phyloP scores from a whole-genome alignment of 2,888 invertebrate species.

The Mesodorylaimus sp. region DNA sequence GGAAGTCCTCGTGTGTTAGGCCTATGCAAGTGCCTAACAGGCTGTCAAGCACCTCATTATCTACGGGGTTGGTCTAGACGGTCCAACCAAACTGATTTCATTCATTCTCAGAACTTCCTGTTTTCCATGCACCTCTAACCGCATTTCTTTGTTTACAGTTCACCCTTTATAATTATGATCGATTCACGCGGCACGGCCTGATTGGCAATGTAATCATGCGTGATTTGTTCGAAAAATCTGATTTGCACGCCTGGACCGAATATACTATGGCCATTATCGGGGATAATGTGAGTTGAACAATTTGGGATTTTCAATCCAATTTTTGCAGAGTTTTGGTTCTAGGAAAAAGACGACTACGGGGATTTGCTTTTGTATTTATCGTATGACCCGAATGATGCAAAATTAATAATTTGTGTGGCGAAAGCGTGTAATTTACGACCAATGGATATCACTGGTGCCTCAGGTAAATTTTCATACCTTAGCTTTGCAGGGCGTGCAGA shows the following conservation, averaged over 20 bases:
- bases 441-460: slow-evolving; percentile 80
- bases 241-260: slow-evolving; percentile 58
- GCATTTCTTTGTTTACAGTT: too few species aligned
- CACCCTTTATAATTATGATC: slow-evolving; percentile 69
- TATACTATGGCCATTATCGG: slow-evolving; percentile 66
- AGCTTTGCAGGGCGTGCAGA: background rate
- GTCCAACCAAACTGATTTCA: too few species aligned
- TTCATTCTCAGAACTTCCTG: too few species aligned
- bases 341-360: slow-evolving; percentile 69
- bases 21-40: too few species aligned
- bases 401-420: slow-evolving; percentile 69
- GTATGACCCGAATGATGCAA: slow-evolving; percentile 74
- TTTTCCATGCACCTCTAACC: too few species aligned
- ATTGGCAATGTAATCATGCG: slow-evolving; percentile 65
- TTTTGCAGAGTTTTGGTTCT: slow-evolving; percentile 11
- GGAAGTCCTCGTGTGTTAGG: too few species aligned
- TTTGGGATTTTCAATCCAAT: background rate
- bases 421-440: slow-evolving; percentile 76
- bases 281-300: slow-evolving; percentile 43
- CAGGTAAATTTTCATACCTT: slow-evolving; percentile 42
- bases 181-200: slow-evolving; percentile 65
- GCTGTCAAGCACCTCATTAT: too few species aligned
- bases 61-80: too few species aligned
- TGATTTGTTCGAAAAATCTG: slow-evolving; percentile 55
- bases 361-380: slow-evolving; percentile 78